These are phyloP conservation scores for Philonicus albiceps DNA, from an alignment of 2,888 invertebrate species.

Conservation along the genomic window DNA sequence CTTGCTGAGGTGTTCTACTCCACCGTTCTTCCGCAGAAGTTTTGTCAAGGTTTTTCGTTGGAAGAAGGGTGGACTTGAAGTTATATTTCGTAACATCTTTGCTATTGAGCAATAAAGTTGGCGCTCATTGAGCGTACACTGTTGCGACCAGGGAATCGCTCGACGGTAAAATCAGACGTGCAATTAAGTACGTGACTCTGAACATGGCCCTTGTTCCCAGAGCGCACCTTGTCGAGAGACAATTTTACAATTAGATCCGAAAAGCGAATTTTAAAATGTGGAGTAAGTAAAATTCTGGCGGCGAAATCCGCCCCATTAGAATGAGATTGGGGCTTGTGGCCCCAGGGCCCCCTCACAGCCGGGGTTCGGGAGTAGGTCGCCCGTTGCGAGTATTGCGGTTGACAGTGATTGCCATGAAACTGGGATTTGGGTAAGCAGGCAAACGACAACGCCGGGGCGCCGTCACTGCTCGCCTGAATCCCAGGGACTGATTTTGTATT, in stretches of 20 bases:
- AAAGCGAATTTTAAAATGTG: constrained; percentile 23
- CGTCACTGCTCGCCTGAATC: background rate
- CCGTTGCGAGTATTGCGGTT: constrained; percentile 2
- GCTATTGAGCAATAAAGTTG: background rate
- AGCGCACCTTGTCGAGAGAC: background rate
- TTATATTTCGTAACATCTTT: background rate
- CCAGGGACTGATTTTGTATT: background rate
- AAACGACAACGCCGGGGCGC: background rate
- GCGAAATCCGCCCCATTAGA: background rate
- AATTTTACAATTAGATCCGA: constrained; percentile 29
- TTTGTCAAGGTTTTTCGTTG: background rate
- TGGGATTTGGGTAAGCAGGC: constrained; percentile 22
- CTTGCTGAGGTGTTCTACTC: background rate
- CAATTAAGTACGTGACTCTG: constrained; percentile 8
- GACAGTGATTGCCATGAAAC: constrained; percentile 19
- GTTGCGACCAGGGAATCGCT: background rate
- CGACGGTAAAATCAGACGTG: background rate
- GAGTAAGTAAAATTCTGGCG: constrained; percentile 3
- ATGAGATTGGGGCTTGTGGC: background rate
- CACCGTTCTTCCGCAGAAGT: background rate
- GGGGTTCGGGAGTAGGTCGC: background rate
- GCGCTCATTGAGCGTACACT: background rate
- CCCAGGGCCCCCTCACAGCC: background rate
- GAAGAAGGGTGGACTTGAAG: background rate
- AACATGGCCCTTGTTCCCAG: background rate